Evolutionary conservation across 2,888 invertebrate genomes (phyloP).

Genomic region (Hemithea aestivaria): DNA sequence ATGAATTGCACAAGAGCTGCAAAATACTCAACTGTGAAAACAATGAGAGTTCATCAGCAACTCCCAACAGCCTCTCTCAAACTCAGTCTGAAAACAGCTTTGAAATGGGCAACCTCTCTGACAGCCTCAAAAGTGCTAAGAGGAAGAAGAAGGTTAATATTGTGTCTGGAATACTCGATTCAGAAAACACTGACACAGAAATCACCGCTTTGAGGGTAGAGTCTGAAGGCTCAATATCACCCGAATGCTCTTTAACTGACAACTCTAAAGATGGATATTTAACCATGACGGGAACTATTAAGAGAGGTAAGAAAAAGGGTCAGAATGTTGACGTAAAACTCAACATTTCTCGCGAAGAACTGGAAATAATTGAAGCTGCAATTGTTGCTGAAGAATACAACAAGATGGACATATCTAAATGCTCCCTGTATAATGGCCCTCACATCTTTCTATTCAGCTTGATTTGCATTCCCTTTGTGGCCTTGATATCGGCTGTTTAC

Average conservation of each 20-base stretch:
- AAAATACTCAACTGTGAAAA: slow-evolving; percentile 56
- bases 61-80: slow-evolving; percentile 68
- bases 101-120: slow-evolving; percentile 67
- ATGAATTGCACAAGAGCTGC: slow-evolving; percentile 57
- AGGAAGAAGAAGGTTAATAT: slow-evolving; percentile 82
- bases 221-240: slow-evolving; percentile 74
- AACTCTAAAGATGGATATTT: slow-evolving; percentile 79
- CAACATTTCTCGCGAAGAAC: slow-evolving; percentile 84
- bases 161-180: slow-evolving; percentile 69
- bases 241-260: slow-evolving; percentile 78
- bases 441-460: slow-evolving; percentile 83
- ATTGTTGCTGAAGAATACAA: slow-evolving; percentile 79
- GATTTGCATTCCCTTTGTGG: slow-evolving; percentile 83
- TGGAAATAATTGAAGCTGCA: slow-evolving; percentile 83
- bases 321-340: slow-evolving; percentile 85
- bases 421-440: slow-evolving; percentile 79
- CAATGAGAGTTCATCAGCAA: slow-evolving; percentile 62
- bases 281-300: slow-evolving; percentile 86
- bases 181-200: slow-evolving; percentile 65
- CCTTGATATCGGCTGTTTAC: slow-evolving; percentile 81
- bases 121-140: slow-evolving; percentile 68
- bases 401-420: slow-evolving; percentile 77
- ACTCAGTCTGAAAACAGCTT: slow-evolving; percentile 74
- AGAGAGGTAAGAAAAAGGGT: slow-evolving; percentile 84
- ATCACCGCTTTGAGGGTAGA: slow-evolving; percentile 57